Evolutionary conservation across 2,113 vertebrate species (phyloP).

Genomic region (Turdus rufiventris): DNA sequence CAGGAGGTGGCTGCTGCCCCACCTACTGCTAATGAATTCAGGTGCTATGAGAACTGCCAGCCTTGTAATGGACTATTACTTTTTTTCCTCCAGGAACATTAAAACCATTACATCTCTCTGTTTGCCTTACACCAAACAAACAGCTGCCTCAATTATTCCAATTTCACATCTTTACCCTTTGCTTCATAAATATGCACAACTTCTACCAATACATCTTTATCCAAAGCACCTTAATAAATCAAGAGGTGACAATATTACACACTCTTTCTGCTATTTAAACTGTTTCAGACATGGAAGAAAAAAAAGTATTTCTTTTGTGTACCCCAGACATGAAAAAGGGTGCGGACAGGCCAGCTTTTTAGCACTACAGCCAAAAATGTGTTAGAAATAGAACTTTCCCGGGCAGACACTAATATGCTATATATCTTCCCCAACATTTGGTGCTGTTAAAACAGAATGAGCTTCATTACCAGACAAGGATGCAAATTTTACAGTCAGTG

Average conservation of each 20-base stretch:
- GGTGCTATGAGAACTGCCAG: background rate
- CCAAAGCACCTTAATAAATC: slow-evolving; percentile 8
- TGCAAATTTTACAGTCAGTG: slow-evolving; percentile 17
- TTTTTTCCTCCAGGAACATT: slow-evolving; percentile 6
- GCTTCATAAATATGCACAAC: slow-evolving; percentile 10
- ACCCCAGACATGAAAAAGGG: background rate
- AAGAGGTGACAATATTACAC: background rate
- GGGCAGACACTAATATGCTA: background rate
- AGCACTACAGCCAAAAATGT: background rate
- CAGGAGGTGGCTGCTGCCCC: background rate
- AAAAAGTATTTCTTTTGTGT: background rate
- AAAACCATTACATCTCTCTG: background rate
- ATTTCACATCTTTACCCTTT: background rate
- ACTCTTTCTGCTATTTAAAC: background rate
- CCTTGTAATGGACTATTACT: background rate
- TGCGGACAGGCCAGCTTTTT: background rate
- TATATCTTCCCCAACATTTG: background rate
- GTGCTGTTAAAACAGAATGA: background rate
- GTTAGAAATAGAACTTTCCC: background rate
- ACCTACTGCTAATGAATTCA: background rate
- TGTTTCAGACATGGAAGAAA: background rate
- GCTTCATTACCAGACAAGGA: background rate
- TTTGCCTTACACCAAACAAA: background rate
- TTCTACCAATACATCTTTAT: background rate
- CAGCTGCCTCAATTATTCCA: slow-evolving; percentile 3